Evolutionary conservation across 2,113 vertebrate species (phyloP).

Genomic region (Sphaerodactylus townsendi): DNA sequence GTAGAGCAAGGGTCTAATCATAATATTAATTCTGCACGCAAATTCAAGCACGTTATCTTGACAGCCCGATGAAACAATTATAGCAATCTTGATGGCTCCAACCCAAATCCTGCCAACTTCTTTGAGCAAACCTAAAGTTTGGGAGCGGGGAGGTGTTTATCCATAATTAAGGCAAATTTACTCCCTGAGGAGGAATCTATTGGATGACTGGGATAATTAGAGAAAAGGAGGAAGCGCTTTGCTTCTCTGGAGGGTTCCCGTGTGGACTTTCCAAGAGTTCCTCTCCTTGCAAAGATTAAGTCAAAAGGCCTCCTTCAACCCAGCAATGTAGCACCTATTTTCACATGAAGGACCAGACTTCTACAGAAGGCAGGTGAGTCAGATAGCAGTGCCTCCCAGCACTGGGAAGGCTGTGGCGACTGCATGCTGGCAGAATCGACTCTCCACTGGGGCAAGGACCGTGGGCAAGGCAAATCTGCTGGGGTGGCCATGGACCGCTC

Average conservation of each 20-base stretch:
- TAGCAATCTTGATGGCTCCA: not conserved
- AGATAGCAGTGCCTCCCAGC: too few species aligned
- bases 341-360: not conserved
- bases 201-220: constrained; percentile 1
- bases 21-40: constrained; percentile 13
- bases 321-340: constrained; percentile 2
- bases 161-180: constrained; percentile 29
- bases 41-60: constrained; percentile 11
- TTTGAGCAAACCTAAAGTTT: constrained; percentile 10
- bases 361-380: constrained; percentile 10
- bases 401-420: too few species aligned
- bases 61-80: constrained; percentile 8
- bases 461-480: too few species aligned
- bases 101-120: not conserved
- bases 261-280: not conserved
- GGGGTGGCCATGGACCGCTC: too few species aligned
- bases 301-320: not conserved
- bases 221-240: not conserved
- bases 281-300: not conserved
- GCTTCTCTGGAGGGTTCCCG: not conserved
- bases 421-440: too few species aligned
- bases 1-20: constrained; percentile 4
- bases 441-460: too few species aligned
- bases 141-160: not conserved
- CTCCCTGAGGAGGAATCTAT: constrained; percentile 11